A percentile compares a stretch with the other conserved stretches of the same genome.
Conservation (phyloP, 2,113 vertebrate genomes). For the Puntigrus tetrazona region DNA sequence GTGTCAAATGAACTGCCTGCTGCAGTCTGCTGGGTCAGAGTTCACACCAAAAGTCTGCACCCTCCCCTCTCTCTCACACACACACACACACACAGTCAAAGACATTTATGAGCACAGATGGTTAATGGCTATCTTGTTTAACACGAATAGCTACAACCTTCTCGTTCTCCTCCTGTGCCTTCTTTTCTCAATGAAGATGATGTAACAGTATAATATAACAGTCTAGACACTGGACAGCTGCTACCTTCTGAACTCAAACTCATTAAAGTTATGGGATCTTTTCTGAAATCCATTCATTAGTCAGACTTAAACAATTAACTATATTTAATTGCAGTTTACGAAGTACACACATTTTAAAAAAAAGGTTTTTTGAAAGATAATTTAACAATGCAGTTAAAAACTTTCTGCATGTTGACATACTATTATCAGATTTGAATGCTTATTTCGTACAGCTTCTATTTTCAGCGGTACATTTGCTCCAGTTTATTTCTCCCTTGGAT, state of each 20-base stretch:
- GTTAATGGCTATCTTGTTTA: conserved; percentile 43
- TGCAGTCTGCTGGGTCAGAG: conserved; percentile 43
- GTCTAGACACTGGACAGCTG: conserved; percentile 33
- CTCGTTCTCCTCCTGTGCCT: background rate
- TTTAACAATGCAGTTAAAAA: too few relatives aligned
- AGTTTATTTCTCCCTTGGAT: background rate
- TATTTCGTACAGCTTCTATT: background rate
- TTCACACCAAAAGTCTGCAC: conserved; percentile 30
- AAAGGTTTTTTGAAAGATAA: too few relatives aligned
- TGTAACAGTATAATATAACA: conserved; percentile 16
- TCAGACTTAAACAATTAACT: background rate
- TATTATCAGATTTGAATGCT: background rate
- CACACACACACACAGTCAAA: conserved; percentile 35
- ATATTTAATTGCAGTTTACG: background rate
- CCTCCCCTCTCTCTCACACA: conserved; percentile 28
- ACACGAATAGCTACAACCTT: background rate
- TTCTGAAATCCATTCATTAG: background rate
- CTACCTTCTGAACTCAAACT: background rate
- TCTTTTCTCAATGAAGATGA: background rate
- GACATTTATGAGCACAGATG: conserved; percentile 46
- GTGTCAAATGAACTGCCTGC: conserved; percentile 33
- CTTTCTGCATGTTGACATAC: background rate
- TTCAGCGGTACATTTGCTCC: background rate
- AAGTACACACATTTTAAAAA: too few relatives aligned
- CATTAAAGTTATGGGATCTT: background rate